Conservation (phyloP, 1,140 invertebrate genomes). For the Cydia strobilella region DNA sequence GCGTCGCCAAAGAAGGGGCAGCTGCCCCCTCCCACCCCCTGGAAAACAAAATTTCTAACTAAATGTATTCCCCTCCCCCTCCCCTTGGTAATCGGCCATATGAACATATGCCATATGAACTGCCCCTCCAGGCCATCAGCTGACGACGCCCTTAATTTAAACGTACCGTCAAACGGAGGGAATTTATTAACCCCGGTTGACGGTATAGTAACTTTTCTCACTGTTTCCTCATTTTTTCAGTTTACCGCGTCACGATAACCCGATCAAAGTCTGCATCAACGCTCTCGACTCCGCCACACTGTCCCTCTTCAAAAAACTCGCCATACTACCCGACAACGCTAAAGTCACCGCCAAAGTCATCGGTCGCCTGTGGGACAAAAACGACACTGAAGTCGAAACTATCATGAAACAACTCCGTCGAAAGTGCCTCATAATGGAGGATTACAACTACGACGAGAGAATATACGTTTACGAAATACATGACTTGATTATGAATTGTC, state of each 20-base stretch:
- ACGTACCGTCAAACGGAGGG: no score
- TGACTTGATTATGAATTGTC: conserved; percentile 69
- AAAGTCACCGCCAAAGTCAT: conserved; percentile 66
- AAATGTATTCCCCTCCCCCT: no score
- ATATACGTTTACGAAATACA: conserved; percentile 71
- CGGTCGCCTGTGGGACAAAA: conserved; percentile 64
- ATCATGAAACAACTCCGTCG: conserved; percentile 64
- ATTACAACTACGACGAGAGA: conserved; percentile 59
- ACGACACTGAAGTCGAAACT: conserved; percentile 52
- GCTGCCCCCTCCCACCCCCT: no score
- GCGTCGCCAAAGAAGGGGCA: no score
- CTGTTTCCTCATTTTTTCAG: conserved; percentile 41
- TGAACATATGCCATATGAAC: no score
- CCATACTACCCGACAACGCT: conserved; percentile 65
- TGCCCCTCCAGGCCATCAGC: no score
- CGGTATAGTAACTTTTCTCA: background rate
- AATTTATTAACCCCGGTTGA: no score
- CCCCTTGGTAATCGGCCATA: no score
- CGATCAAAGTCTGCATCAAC: conserved; percentile 70
- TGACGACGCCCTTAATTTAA: no score
- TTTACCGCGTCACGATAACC: conserved; percentile 52
- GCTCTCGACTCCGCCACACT: conserved; percentile 58
- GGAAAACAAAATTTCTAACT: no score
- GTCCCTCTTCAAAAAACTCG: conserved; percentile 64
- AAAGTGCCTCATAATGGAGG: conserved; percentile 64